Conservation (phyloP, 2,113 vertebrate genomes). For the Empidonax alnorum region DNA sequence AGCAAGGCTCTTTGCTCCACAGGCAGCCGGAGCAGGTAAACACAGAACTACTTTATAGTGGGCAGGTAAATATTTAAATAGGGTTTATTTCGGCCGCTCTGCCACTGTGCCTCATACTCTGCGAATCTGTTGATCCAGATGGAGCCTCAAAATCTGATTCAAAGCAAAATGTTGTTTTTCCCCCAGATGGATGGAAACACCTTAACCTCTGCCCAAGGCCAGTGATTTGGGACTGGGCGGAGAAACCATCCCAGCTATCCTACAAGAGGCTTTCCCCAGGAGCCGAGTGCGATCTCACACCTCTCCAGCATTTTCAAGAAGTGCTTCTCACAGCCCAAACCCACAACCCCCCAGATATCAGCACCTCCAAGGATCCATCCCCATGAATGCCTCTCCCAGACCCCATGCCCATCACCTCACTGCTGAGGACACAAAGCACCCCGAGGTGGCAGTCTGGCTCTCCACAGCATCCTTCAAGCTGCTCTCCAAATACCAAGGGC, state of each 20-base stretch:
- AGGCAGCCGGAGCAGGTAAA: neutral
- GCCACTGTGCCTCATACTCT: neutral
- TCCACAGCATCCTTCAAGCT: neutral
- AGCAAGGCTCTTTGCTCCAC: neutral
- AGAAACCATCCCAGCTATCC: neutral
- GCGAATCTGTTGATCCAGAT: neutral
- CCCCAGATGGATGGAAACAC: neutral
- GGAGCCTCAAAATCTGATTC: neutral
- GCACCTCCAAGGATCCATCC: neutral
- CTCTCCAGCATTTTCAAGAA: neutral
- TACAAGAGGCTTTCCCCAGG: neutral
- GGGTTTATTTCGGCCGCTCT: neutral
- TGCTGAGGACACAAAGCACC: neutral
- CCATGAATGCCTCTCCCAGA: rapidly evolving
- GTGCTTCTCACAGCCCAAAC: rapidly evolving
- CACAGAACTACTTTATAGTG: neutral
- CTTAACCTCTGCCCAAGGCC: neutral
- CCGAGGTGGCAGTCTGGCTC: neutral
- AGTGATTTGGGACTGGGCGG: neutral
- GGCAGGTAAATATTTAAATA: constrained; percentile 35
- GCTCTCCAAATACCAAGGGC: neutral
- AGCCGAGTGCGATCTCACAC: neutral
- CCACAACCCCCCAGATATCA: rapidly evolving
- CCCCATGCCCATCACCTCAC: rapidly evolving
- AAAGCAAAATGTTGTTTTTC: neutral